These are phyloP conservation scores for Pedicia rivosa DNA, from an alignment of 2,888 invertebrate genomes.

Conservation along the genomic window DNA sequence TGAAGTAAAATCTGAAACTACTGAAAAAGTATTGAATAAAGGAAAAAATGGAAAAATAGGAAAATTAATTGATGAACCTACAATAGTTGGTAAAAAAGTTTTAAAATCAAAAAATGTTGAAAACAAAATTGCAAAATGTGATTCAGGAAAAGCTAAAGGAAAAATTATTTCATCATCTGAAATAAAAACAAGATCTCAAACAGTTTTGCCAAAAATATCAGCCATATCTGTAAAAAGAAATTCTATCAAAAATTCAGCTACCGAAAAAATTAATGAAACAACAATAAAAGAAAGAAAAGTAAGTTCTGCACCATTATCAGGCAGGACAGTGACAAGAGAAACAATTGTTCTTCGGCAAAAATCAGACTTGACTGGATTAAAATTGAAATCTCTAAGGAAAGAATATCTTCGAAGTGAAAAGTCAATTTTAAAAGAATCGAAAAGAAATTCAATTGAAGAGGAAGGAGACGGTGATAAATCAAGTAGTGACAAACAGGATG, in stretches of 20 bases:
- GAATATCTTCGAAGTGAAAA: constrained; percentile 30
- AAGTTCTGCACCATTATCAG: constrained; percentile 22
- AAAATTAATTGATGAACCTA: neutral
- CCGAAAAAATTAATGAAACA: too few species aligned
- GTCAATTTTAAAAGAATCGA: constrained; percentile 10
- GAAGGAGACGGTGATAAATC: neutral
- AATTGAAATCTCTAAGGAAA: constrained; percentile 30
- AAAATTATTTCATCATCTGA: neutral
- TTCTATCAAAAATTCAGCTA: too few species aligned
- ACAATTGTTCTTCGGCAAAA: constrained; percentile 31
- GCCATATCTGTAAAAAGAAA: too few species aligned
- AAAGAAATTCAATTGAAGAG: constrained; percentile 1
- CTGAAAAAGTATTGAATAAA: constrained; percentile 6
- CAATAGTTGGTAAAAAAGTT: constrained; percentile 2
- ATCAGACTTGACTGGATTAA: constrained; percentile 43
- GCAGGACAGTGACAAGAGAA: constrained; percentile 3
- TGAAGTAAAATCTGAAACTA: constrained; percentile 8
- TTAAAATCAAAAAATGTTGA: constrained; percentile 10
- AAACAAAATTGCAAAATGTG: constrained; percentile 12
- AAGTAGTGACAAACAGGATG: neutral
- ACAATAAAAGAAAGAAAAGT: constrained; percentile 13
- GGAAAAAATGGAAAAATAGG: constrained; percentile 6
- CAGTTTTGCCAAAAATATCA: neutral
- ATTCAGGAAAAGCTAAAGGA: constrained; percentile 22
- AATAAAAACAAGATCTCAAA: neutral